Base-by-base conservation (phyloP, 2,113 vertebrate genomes). In the Platycercus adscitus region DNA sequence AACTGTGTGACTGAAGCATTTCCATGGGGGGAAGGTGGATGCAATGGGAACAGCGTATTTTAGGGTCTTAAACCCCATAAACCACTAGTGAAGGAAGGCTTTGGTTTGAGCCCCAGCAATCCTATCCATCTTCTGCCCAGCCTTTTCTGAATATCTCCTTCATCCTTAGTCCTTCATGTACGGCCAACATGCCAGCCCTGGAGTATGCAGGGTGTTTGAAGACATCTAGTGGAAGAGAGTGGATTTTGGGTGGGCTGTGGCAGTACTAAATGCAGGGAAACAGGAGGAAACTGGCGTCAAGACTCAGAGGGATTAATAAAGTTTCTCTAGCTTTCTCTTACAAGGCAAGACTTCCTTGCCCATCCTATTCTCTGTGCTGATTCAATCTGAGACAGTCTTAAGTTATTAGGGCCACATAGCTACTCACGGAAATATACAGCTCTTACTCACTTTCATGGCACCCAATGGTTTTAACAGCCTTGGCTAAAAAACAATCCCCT, bases 91-190 rank as follows among this genome's bases (percentile, higher is more conserved):
- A 64, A 50, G 55, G 17, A 37, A 47, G 7, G 29, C 16, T 49
- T 81, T 0, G 0, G 11, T 28, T 5, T 68, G 53, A 81, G 26
- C 11, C 58, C 33, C 75, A 60, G 14, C 8, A 4, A 0, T 39
- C 13, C 29, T 35, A 3, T 2, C 47, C 12, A 14, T 28, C 19
- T 79, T 17, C 58, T 73, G 43, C 1, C 23, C 39, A 47, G 6
- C 14, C 35, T 56, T 81, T 28, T 8, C 35, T 43, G 43, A 78
- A 44, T 43, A 75, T 33, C 20, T 26, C 35, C 25, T 69, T 65
- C 21, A 10, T 21, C 10, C 24, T 28, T 53, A 35, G 52, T 50
- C 60, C 16, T 64, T 43, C 69, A 4, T 14, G 16, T 24, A 8
- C 0, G 43, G 13, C 18, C 49, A 49, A 7, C 13, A 24, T 13